These are phyloP conservation scores for Calonectris borealis DNA, from an alignment of 2,113 vertebrate species.

Conservation along the genomic window DNA sequence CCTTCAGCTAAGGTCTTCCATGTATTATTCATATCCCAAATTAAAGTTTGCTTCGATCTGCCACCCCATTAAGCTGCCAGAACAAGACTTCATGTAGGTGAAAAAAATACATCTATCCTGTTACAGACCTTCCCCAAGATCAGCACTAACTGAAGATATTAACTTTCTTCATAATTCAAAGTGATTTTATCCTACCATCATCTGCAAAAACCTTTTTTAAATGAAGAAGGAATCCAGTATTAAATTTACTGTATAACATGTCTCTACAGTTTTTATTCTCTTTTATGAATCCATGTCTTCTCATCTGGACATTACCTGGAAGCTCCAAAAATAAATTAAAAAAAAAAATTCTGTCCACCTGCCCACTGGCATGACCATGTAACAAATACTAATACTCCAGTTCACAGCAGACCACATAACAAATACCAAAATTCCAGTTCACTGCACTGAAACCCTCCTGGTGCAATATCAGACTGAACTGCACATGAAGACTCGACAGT, in stretches of 20 bases:
- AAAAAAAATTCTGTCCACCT: background rate
- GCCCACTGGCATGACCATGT: fast-evolving
- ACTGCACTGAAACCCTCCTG: background rate
- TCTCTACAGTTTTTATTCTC: background rate
- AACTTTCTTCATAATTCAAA: background rate
- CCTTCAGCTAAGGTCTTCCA: background rate
- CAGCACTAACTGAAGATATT: background rate
- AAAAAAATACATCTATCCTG: background rate
- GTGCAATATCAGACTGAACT: background rate
- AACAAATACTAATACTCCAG: background rate
- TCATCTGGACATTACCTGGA: background rate
- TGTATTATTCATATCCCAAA: background rate
- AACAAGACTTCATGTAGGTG: background rate
- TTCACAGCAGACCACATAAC: background rate
- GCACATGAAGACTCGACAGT: background rate
- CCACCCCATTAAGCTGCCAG: background rate
- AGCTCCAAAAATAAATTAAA: background rate
- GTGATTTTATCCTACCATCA: background rate
- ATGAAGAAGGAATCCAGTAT: background rate
- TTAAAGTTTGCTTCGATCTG: background rate
- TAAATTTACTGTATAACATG: background rate
- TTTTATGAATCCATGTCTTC: background rate
- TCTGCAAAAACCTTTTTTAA: background rate
- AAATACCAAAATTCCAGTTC: background rate
- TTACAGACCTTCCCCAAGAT: background rate